phyloP scores from a whole-genome alignment of 2,113 vertebrate genomes.

The Elephantulus edwardii region DNA sequence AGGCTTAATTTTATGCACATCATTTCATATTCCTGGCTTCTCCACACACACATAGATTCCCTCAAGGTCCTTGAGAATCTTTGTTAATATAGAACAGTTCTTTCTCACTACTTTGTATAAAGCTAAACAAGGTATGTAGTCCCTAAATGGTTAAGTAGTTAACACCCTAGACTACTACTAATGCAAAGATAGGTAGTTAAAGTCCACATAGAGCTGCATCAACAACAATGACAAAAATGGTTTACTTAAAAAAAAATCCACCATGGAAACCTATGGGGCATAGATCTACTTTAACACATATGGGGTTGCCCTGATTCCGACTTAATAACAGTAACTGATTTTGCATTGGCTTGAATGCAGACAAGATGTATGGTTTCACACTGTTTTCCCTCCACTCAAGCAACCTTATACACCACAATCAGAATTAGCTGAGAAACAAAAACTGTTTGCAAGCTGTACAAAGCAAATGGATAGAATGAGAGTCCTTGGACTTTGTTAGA shows the following conservation, averaged over 20 bases:
- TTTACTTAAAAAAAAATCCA: background rate
- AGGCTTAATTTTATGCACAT: background rate
- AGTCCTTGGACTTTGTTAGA: background rate
- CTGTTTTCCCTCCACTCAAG: background rate
- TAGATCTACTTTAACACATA: background rate
- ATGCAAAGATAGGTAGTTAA: background rate
- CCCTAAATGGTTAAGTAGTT: background rate
- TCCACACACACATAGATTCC: background rate
- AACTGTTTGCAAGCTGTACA: background rate
- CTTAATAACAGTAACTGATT: background rate
- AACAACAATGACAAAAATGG: background rate
- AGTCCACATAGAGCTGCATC: background rate
- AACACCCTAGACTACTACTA: background rate
- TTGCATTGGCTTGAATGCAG: background rate
- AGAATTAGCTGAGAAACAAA: conserved; percentile 10
- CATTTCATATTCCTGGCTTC: background rate
- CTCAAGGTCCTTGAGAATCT: background rate
- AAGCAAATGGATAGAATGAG: background rate
- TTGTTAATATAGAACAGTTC: background rate
- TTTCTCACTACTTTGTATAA: background rate
- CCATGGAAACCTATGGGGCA: background rate
- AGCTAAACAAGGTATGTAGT: background rate
- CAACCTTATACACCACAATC: background rate
- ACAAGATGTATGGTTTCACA: background rate
- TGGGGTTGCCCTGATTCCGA: background rate